These are phyloP conservation scores for Lynx canadensis DNA, from an alignment of 2,113 vertebrate species.

Conservation along the genomic window DNA sequence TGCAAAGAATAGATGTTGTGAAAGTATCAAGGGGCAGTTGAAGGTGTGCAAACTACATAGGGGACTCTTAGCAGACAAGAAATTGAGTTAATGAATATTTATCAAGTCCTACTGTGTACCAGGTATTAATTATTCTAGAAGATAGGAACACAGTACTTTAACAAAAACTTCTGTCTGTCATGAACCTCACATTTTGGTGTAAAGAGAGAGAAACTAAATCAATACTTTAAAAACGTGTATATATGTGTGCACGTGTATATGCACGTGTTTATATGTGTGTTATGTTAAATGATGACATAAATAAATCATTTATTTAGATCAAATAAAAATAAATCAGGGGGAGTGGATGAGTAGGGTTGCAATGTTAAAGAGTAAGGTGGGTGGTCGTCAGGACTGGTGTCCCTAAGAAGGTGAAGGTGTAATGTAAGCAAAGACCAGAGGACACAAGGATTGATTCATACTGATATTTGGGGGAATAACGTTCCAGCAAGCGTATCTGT, in stretches of 20 bases:
- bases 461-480: neutral
- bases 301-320: too few species aligned
- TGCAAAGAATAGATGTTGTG: neutral
- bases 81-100: neutral
- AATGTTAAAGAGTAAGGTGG: neutral
- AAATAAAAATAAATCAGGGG: neutral
- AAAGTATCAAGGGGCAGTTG: neutral
- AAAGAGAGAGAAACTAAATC: neutral
- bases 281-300: neutral
- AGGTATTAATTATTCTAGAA: neutral
- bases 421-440: neutral
- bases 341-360: accelerated
- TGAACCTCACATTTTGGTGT: neutral
- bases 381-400: neutral
- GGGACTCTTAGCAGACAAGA: neutral
- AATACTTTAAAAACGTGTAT: neutral
- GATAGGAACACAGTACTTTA: neutral
- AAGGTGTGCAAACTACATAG: neutral
- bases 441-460: neutral
- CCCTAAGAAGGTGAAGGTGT: neutral
- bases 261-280: neutral
- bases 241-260: neutral
- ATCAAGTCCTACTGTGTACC: neutral
- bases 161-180: neutral
- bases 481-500: neutral